Evolutionary conservation across 1,140 invertebrate species (phyloP), one percentile per base, ranked within the genome.

Genomic region (Scaptomyza pallida): DNA sequence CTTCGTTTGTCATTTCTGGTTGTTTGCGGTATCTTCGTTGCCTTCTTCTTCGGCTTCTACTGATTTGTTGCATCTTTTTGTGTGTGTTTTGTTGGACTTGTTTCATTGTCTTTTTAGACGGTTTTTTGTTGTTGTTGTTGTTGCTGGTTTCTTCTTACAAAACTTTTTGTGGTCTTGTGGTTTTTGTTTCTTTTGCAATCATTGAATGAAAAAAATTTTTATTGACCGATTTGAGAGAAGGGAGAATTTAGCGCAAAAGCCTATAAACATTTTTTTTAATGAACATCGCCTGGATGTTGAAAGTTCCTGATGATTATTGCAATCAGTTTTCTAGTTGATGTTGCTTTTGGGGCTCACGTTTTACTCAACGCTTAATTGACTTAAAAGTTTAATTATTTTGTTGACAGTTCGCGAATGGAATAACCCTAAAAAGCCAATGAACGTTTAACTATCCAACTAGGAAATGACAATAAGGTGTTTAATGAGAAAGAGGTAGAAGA

Each of bases 361-460:
- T n/a, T n/a, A n/a, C n/a, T n/a, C n/a, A 37, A 16, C 3, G 19
- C 70, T 67, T 82, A 71, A 82, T 83, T 75, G 26, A 82, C 75
- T 79, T 78, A 75, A 52, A 61, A 56, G 51, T 68, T 83, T 61
- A 78, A 83, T 78, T 82, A 44, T 52, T 83, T 61, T 78, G 65
- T 83, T 83, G 65, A 72, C 80, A 75, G 44, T 13, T n/a, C 45
- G 9, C 37, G 26, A 50, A 21, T 43, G 19, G 13, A 17, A 33
- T 9, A 1, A 33, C 10, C 43, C 9, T 16, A 50, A 13, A 17
- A 56, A 50, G 79, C 72, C 79, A 82, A 43, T 52, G 79, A 63
- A 83, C 71, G 55, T 59, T 43, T 37, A 60, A 56, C 21, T 15
- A 13, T 41, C 16, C 6, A 30, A 30, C 15, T 51, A 65, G 62